Conservation (phyloP, 2,797 vertebrate species). For the Cheirogaleus major region DNA sequence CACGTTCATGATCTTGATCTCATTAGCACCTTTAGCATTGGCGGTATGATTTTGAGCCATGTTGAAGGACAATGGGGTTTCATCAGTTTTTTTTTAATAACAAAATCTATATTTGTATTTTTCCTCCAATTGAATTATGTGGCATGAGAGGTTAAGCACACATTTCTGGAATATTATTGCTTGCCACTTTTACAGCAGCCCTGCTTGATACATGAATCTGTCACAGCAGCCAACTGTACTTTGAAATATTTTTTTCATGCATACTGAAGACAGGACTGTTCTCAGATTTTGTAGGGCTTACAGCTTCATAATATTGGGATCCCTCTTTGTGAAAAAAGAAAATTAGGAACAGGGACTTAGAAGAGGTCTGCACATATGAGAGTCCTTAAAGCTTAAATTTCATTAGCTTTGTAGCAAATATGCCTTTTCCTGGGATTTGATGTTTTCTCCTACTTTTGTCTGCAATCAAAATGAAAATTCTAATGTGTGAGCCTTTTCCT, state of each 20-base stretch:
- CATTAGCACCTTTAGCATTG: not conserved
- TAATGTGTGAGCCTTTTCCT: not conserved
- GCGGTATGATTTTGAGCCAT: not conserved
- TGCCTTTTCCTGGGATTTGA: not conserved
- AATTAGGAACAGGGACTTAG: not conserved
- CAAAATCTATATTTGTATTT: not conserved
- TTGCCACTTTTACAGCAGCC: not conserved
- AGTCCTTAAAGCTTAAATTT: not conserved
- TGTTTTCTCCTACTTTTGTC: not conserved
- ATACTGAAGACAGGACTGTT: not conserved
- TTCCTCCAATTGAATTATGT: not conserved
- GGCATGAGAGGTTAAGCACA: not conserved
- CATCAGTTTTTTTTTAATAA: not conserved
- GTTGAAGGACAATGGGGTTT: not conserved
- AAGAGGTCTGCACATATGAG: not conserved
- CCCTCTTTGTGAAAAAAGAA: not conserved
- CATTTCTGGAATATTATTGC: not conserved
- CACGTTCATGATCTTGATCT: not conserved
- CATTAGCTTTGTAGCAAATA: not conserved
- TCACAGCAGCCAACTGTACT: not conserved
- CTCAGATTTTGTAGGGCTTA: not conserved
- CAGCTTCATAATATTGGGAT: not conserved
- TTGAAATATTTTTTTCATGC: not conserved
- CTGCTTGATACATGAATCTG: not conserved
- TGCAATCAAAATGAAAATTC: constrained; percentile 2